phyloP scores from a whole-genome alignment of 2,888 invertebrate genomes.

The Hylaea fasciaria region DNA sequence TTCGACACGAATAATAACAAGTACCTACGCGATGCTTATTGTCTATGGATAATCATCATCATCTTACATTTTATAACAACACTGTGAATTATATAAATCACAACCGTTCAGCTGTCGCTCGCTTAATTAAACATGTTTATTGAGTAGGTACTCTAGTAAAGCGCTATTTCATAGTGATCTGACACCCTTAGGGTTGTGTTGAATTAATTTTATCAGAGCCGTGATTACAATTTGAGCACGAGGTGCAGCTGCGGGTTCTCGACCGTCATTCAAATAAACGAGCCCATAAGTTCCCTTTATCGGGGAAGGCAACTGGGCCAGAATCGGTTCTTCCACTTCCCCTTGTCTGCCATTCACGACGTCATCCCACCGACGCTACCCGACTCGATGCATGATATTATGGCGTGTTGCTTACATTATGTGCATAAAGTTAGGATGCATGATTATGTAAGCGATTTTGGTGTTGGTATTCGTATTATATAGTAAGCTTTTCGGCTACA shows the following conservation, averaged over 20 bases:
- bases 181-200: no score
- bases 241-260: conserved; percentile 14
- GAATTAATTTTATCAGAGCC: conserved; percentile 2
- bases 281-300: conserved; percentile 33
- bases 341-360: conserved; percentile 4
- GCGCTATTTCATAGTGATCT: no score
- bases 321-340: conserved; percentile 1
- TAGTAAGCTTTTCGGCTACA: no score
- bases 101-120: no score
- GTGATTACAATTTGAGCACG: neutral
- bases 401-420: conserved; percentile 19
- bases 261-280: conserved; percentile 36
- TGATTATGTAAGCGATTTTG: neutral
- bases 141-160: no score
- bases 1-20: no score
- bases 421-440: neutral
- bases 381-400: conserved; percentile 13
- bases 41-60: no score
- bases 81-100: no score
- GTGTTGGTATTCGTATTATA: neutral
- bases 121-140: no score
- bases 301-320: conserved; percentile 28
- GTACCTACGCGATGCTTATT: no score
- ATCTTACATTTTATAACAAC: no score
- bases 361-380: neutral